phyloP scores from a whole-genome alignment of 2,113 vertebrate species.

The Clupea harengus region DNA sequence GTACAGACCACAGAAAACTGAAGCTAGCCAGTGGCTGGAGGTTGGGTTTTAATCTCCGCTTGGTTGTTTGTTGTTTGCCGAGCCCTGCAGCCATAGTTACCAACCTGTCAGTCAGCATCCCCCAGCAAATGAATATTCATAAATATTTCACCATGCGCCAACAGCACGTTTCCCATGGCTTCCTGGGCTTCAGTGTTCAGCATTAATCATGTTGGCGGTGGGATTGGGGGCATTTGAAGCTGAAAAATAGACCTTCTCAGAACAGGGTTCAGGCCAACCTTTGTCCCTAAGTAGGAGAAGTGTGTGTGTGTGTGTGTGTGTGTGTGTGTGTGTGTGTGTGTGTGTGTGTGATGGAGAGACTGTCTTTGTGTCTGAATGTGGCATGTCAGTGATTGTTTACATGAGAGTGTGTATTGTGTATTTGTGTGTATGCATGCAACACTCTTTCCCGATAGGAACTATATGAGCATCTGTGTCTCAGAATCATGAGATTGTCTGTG shows the following conservation, averaged over 20 bases:
- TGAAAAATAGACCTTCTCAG: background rate
- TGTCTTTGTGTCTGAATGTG: background rate
- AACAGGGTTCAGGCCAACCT: background rate
- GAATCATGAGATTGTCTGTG: background rate
- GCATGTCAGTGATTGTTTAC: background rate
- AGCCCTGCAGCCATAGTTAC: background rate
- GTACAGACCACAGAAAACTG: background rate
- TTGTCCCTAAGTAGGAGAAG: background rate
- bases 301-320: background rate
- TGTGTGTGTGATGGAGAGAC: background rate
- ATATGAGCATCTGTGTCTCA: background rate
- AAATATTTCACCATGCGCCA: background rate
- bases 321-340: background rate
- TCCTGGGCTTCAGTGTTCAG: background rate
- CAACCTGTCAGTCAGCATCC: background rate
- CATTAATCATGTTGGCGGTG: background rate
- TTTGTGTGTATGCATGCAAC: background rate
- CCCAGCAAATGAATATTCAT: slow-evolving; percentile 1
- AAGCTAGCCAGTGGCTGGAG: background rate
- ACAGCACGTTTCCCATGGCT: background rate
- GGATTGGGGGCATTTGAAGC: background rate
- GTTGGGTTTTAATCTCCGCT: background rate
- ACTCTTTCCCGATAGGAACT: background rate
- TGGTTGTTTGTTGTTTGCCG: background rate
- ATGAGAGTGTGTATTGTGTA: background rate